A percentile compares a stretch with the other conserved stretches of the same genome.
These are phyloP conservation scores for Apamea monoglypha DNA, from an alignment of 2,888 invertebrate species.

Conservation along the genomic window DNA sequence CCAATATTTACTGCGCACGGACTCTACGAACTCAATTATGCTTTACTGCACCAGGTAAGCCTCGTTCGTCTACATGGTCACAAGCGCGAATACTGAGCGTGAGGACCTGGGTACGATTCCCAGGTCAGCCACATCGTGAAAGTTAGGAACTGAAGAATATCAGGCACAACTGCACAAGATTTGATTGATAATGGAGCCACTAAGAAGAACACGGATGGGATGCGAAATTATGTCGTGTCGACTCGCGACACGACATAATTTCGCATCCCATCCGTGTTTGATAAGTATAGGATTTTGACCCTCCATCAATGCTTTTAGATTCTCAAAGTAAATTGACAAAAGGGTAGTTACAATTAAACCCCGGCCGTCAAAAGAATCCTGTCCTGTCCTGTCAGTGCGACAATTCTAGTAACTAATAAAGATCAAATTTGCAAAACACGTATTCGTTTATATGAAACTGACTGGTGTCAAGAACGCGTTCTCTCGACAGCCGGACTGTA, in stretches of 20 bases:
- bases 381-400: background rate
- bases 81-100: background rate
- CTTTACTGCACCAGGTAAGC: conserved; percentile 74
- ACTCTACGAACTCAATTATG: conserved; percentile 75
- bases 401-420: background rate
- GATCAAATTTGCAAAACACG: background rate
- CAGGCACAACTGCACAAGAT: background rate
- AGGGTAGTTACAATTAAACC: background rate
- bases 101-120: background rate
- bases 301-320: background rate
- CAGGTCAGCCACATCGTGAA: background rate
- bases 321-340: background rate
- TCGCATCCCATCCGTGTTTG: background rate
- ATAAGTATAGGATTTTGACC: background rate
- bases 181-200: background rate
- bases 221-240: no score
- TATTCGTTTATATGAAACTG: background rate
- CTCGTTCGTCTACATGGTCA: background rate
- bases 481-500: background rate
- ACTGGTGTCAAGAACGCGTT: background rate
- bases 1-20: conserved; percentile 77
- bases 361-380: background rate
- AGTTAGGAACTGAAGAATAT: background rate
- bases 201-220: background rate
- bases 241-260: no score